phyloP scores from a whole-genome alignment of 35 echinoderm and acorn worm species.

The Apostichopus parvimensis region DNA sequence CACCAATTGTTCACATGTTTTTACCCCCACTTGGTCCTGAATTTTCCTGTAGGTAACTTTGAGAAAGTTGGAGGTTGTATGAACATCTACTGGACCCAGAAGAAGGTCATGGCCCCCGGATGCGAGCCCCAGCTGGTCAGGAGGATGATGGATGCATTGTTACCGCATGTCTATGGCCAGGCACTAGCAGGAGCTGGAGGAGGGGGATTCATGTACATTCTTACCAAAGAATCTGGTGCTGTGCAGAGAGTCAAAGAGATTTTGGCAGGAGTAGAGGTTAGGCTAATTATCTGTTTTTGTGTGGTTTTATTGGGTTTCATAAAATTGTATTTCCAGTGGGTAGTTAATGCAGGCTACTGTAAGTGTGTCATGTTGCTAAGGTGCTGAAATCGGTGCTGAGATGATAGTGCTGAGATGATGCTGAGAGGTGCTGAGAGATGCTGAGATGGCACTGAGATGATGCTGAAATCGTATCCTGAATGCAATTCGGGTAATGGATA shows the following conservation, averaged over 20 bases:
- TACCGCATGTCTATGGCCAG: constrained; percentile 83
- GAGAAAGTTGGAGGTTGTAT: constrained; percentile 85
- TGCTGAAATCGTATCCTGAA: too few species aligned
- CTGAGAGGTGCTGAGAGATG: too few species aligned
- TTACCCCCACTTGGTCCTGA: neutral
- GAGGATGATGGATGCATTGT: constrained; percentile 87
- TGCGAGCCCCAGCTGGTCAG: constrained; percentile 78
- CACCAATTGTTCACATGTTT: neutral
- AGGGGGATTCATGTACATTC: constrained; percentile 83
- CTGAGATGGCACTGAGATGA: too few species aligned
- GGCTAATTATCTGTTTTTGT: neutral
- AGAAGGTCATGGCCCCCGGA: constrained; percentile 96
- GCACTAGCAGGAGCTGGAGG: constrained; percentile 83
- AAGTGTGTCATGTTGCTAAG: too few species aligned
- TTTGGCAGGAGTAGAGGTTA: constrained; percentile 61
- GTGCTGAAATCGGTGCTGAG: too few species aligned
- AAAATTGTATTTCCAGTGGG: too few species aligned
- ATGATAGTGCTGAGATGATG: too few species aligned
- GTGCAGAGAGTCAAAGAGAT: constrained; percentile 68
- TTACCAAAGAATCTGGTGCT: constrained; percentile 75
- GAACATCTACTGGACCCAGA: constrained; percentile 93
- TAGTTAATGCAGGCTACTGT: too few species aligned
- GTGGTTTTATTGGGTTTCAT: too few species aligned
- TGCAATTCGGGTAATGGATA: too few species aligned
- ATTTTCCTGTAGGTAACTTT: constrained; percentile 70